A percentile compares a stretch with the other conserved stretches of the same genome.
Evolutionary conservation across 2,113 vertebrate species (phyloP).

Genomic region (Cryptoleucopteryx plumbea): DNA sequence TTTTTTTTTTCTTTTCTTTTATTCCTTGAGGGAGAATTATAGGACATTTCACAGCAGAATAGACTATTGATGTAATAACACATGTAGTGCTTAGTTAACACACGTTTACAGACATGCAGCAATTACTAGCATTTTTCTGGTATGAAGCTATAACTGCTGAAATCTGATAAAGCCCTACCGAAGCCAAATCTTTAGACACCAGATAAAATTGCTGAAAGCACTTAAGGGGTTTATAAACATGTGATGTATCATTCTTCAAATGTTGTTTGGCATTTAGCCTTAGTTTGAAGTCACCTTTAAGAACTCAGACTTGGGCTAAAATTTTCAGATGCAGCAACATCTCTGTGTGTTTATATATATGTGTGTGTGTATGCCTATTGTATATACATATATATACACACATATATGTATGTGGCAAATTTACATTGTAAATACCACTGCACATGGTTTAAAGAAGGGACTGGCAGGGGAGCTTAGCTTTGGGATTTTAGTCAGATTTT

Average conservation of each 20-base stretch:
- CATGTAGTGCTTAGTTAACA: neutral
- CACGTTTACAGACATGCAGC: neutral
- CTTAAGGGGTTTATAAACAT: neutral
- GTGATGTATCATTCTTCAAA: neutral
- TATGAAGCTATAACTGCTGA: neutral
- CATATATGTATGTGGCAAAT: neutral
- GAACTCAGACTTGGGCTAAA: neutral
- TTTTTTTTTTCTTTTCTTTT: neutral
- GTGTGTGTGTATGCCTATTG: neutral
- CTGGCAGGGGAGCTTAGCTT: neutral
- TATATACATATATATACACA: neutral
- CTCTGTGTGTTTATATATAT: neutral
- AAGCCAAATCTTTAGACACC: neutral
- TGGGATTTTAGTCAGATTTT: neutral
- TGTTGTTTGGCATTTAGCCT: neutral
- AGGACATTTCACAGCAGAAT: neutral
- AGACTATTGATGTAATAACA: neutral
- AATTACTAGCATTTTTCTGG: conserved; percentile 8
- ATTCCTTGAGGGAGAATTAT: neutral
- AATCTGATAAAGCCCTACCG: neutral
- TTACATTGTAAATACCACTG: neutral
- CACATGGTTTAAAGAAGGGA: neutral
- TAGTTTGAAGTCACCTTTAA: neutral
- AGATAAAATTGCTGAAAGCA: neutral
- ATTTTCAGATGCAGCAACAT: neutral